Percentiles rank a stretch among this genome's conserved stretches.
phyloP scores from a whole-genome alignment of 1,140 invertebrate genomes.

The Hyposmocoma kahamanoa region DNA sequence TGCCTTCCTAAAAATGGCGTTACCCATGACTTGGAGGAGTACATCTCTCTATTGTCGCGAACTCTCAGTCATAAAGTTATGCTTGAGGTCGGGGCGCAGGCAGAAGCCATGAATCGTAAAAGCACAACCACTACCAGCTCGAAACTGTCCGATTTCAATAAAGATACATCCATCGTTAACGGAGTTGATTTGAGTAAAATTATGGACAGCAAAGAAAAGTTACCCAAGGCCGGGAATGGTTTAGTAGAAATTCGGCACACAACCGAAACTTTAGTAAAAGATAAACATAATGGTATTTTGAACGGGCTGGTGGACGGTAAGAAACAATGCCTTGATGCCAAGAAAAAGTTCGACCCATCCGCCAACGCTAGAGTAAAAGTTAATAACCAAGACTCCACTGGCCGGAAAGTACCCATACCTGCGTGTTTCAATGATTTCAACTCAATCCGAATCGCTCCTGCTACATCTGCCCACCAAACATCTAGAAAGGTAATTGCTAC shows the following conservation, averaged over 20 bases:
- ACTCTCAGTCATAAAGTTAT: slow-evolving; percentile 66
- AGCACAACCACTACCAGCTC: slow-evolving; percentile 19
- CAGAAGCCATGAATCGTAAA: slow-evolving; percentile 29
- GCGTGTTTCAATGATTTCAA: slow-evolving; percentile 34
- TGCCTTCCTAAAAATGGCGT: slow-evolving; percentile 62
- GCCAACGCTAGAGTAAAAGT: slow-evolving; percentile 32
- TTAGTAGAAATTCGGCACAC: slow-evolving; percentile 47
- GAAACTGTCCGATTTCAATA: slow-evolving; percentile 35
- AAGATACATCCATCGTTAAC: slow-evolving; percentile 27
- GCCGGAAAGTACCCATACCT: slow-evolving; percentile 40
- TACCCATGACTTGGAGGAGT: slow-evolving; percentile 64
- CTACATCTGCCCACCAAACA: slow-evolving; percentile 30
- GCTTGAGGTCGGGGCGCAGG: slow-evolving; percentile 55
- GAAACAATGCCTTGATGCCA: slow-evolving; percentile 32
- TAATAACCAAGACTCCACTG: slow-evolving; percentile 26
- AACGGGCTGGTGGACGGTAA: slow-evolving; percentile 46
- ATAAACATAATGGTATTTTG: slow-evolving; percentile 28
- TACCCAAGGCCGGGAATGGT: slow-evolving; percentile 45
- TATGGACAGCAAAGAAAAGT: slow-evolving; percentile 41
- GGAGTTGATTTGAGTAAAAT: slow-evolving; percentile 36
- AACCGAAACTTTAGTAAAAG: slow-evolving; percentile 35
- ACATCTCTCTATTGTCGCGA: slow-evolving; percentile 68
- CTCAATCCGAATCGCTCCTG: slow-evolving; percentile 38
- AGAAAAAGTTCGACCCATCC: slow-evolving; percentile 48
- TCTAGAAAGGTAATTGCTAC: slow-evolving; percentile 33